Evolutionary conservation across 2,888 invertebrate species (phyloP).

Genomic region (Odontomyia ornata): DNA sequence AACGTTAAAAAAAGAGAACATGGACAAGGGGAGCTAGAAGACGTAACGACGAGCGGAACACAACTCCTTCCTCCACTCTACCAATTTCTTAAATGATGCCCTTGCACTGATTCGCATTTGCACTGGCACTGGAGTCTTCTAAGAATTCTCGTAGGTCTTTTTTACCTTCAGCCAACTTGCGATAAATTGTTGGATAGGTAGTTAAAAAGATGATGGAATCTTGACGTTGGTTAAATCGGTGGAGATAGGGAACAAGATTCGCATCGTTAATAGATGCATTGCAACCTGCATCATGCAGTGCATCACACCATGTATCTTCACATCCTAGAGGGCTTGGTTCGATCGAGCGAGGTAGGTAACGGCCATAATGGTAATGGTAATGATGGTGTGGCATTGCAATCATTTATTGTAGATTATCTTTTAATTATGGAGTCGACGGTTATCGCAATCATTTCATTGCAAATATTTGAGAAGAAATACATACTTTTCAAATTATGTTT

Average conservation of each 20-base stretch:
- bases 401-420: slow-evolving; percentile 34
- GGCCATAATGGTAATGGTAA: background rate
- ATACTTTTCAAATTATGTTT: background rate
- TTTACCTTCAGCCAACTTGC: slow-evolving; percentile 34
- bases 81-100: slow-evolving; percentile 40
- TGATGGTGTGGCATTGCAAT: slow-evolving; percentile 34
- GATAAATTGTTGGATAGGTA: slow-evolving; percentile 43
- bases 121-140: slow-evolving; percentile 41
- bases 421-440: slow-evolving; percentile 34
- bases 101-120: slow-evolving; percentile 43
- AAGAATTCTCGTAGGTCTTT: slow-evolving; percentile 37
- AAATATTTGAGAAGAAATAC: slow-evolving; percentile 35
- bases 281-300: slow-evolving; percentile 4
- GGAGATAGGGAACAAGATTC: slow-evolving; percentile 32
- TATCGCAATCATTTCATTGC: slow-evolving; percentile 25
- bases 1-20: background rate
- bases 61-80: slow-evolving; percentile 37
- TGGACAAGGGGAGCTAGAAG: slow-evolving; percentile 35
- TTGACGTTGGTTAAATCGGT: slow-evolving; percentile 41
- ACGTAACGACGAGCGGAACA: slow-evolving; percentile 31
- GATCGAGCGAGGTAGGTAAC: too few relatives aligned
- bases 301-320: background rate
- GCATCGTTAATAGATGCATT: slow-evolving; percentile 32
- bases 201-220: slow-evolving; percentile 43
- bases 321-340: too few relatives aligned